Percentiles rank a stretch among this genome's conserved stretches.
phyloP scores from a whole-genome alignment of 1,140 invertebrate genomes.

The Drosophila punjabiensis region DNA sequence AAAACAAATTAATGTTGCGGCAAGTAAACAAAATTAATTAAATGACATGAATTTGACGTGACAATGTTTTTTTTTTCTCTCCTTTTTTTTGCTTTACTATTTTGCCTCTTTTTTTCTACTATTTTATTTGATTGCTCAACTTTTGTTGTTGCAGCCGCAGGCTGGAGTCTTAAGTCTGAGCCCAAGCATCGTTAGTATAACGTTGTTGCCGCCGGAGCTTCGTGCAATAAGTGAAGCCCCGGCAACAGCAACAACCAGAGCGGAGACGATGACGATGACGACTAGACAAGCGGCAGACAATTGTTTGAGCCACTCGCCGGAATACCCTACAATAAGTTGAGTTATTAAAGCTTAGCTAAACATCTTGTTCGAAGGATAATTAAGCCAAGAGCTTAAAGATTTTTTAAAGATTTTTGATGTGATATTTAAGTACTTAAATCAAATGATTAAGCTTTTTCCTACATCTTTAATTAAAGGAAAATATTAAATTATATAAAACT shows the following conservation, averaged over 20 bases:
- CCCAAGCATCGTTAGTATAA: constrained; percentile 69
- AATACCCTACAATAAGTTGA: constrained; percentile 15
- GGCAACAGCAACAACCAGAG: constrained; percentile 27
- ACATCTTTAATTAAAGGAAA: neutral
- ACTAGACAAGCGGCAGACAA: constrained; percentile 78
- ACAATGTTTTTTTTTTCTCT: constrained; percentile 75
- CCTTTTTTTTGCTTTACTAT: constrained; percentile 15
- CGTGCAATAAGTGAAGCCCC: constrained; percentile 48
- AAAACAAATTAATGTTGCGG: constrained; percentile 76
- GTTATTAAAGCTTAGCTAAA: neutral
- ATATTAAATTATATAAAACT: neutral
- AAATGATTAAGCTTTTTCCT: neutral
- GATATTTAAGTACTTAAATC: neutral
- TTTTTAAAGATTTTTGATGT: neutral
- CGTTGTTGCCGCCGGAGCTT: constrained; percentile 42
- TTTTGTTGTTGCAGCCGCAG: constrained; percentile 40
- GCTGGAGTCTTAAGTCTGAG: constrained; percentile 51
- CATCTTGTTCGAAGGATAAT: neutral
- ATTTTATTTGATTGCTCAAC: constrained; percentile 80
- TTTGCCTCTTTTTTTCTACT: constrained; percentile 30
- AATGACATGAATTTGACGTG: constrained; percentile 85
- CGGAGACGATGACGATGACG: constrained; percentile 64
- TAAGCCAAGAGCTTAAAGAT: too few species aligned
- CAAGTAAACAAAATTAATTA: constrained; percentile 85
- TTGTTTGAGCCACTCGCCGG: constrained; percentile 62